Evolutionary conservation across 2,797 vertebrate species (phyloP), one percentile per base, ranked within the genome.

Genomic region (Ispidina picta): DNA sequence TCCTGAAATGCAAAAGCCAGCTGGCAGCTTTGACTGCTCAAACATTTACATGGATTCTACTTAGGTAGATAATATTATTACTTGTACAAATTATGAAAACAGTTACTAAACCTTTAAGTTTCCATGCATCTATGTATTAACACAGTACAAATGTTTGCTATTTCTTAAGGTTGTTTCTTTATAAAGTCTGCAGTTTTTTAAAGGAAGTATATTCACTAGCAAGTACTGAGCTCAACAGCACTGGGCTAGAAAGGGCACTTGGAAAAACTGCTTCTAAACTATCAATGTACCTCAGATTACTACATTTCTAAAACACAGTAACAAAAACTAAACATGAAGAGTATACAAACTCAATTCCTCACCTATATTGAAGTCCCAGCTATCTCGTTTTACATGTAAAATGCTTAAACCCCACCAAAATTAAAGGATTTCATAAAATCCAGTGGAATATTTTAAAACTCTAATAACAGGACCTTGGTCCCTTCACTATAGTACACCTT

Each of bases 31-130:
- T 75, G 54, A 70, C 58, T 56, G 77, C 68, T 90, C 52, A 33
- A 79, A 89, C 6, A 9, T 78, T 91, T 93, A 87, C 75, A 88
- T 73, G 90, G 69, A 69, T 92, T 84, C 66, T 90, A 35, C 74
- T 92, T 88, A 92, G 83, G 82, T 83, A 92, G 95, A 92, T 92
- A 81, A 78, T 74, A 92, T 89, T 92, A 87, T 68, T 85, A 91
- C 71, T 92, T 86, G n/a, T 79, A 77, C 76, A 90, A 86, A 82
- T 77, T 48, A 72, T 70, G 64, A 91, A 79, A 93, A 92, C 81
- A 43, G 86, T 94, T 86, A 83, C 71, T 64, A 95, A 96, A 95
- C 68, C 71, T 44, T 44, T 8, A 63, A 60, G 58, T 92, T 91
- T 92, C 89, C 86, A 82, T 94, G 81, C 62, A 89, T 91, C 43